Percentiles rank a stretch among this genome's conserved stretches.
phyloP scores from a whole-genome alignment of 2,888 invertebrate species.

The Tipula lateralis region DNA sequence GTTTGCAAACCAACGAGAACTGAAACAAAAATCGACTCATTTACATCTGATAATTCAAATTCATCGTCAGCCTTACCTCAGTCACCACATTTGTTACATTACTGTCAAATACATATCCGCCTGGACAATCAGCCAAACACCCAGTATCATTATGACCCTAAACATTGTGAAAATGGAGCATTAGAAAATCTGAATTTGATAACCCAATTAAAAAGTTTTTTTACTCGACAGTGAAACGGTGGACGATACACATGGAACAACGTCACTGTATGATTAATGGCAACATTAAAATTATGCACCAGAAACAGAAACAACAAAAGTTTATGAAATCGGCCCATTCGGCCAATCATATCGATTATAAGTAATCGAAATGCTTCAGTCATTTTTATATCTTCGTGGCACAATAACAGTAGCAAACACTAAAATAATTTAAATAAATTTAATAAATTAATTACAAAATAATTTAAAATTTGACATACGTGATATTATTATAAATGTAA shows the following conservation, averaged over 20 bases:
- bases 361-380: not conserved
- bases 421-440: no score
- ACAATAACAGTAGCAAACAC: no score
- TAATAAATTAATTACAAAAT: no score
- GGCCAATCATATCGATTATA: not conserved
- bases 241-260: slow-evolving; percentile 47
- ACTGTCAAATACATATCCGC: not conserved
- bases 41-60: no score
- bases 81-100: not conserved
- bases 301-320: slow-evolving; percentile 43
- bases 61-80: not conserved
- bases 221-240: slow-evolving; percentile 45
- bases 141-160: not conserved
- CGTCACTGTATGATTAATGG: slow-evolving; percentile 47
- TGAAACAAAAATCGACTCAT: not conserved
- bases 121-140: not conserved
- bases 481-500: no score
- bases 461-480: no score
- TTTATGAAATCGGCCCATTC: slow-evolving; percentile 39
- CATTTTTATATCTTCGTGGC: no score
- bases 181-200: no score
- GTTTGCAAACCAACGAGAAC: slow-evolving; percentile 44
- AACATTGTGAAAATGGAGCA: not conserved
- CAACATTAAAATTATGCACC: slow-evolving; percentile 46
- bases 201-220: no score